Base-by-base conservation (phyloP, 2,888 invertebrate genomes). In the Tetanocera ferruginea region DNA sequence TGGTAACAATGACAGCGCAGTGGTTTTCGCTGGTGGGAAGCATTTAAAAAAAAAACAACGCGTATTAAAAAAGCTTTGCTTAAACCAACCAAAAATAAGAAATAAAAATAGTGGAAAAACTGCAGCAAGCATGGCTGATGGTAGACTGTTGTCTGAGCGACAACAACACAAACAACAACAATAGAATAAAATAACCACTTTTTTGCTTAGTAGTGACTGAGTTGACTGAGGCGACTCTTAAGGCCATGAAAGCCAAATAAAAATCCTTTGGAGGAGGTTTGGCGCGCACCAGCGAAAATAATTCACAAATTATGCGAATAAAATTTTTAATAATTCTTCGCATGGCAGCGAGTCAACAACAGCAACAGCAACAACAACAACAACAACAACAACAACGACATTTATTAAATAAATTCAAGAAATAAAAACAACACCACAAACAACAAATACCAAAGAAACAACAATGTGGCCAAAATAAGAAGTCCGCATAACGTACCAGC, bases 241-340 rank as follows among this genome's bases (percentile, higher is more conserved):
- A 28, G 23, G 69, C 69, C 69, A 25, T n/a, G 69, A 49, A 49
- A 69, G 25, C 51, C 69, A 51, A 51, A 69, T 49, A 23, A 28
- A 66, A 73, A 74, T 74, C 79, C 80, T 81, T 82, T 83, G 84
- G 77, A 84, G 83, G 84, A 81, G 85, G 85, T 83, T 84, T 83
- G 82, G 81, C 81, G 84, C 84, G 84, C 84, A 82, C 83, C 82
- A 83, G 84, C 83, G 82, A 86, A 85, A 84, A 88, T 88, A 88
- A 88, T 88, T 87, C 86, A 86, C 86, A 88, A 88, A 88, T 88
- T 88, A 88, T 88, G 88, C 88, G 88, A 88, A 88, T 87, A 87
- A 87, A 88, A 88, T 88, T 86, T 88, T 88, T 88, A 88, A 88
- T 87, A 87, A 85, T 87, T 87, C 87, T 84, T 43, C 19, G 43